Percentiles rank a stretch among this genome's conserved stretches.
Evolutionary conservation across 2,888 invertebrate genomes (phyloP).

Genomic region (Aethes cnicana): DNA sequence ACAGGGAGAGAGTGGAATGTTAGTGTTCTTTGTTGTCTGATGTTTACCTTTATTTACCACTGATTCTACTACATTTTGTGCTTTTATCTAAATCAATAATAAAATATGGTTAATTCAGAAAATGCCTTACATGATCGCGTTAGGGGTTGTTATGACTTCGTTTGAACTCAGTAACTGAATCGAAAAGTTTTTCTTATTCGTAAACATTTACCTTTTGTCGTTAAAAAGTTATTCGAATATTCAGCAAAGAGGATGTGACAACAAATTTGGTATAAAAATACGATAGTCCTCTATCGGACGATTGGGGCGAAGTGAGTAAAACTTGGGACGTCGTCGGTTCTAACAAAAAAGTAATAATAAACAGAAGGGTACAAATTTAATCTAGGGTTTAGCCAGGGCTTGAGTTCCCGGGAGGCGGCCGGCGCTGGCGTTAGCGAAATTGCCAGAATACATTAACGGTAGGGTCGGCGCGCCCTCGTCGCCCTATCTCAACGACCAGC

Average conservation of each 20-base stretch:
- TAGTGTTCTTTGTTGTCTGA: too few species aligned
- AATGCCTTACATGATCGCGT: too few species aligned
- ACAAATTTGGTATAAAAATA: slow-evolving; percentile 15
- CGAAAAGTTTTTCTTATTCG: too few species aligned
- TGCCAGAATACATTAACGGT: slow-evolving; percentile 73
- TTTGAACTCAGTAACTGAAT: background rate
- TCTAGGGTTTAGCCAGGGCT: slow-evolving; percentile 59
- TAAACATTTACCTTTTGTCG: slow-evolving; percentile 1
- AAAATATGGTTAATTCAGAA: too few species aligned
- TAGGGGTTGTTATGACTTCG: background rate
- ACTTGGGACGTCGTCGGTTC: slow-evolving; percentile 36
- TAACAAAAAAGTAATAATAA: slow-evolving; percentile 58
- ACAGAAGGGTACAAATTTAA: slow-evolving; percentile 69
- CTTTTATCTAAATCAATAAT: too few species aligned
- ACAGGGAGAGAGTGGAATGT: too few species aligned
- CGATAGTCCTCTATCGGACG: slow-evolving; percentile 3
- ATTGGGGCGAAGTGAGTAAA: slow-evolving; percentile 18
- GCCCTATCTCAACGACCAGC: slow-evolving; percentile 71
- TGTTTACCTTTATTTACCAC: too few species aligned
- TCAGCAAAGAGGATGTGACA: slow-evolving; percentile 2
- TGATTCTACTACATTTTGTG: too few species aligned
- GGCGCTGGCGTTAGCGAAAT: slow-evolving; percentile 57
- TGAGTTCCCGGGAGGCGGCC: slow-evolving; percentile 47
- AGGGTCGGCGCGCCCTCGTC: slow-evolving; percentile 46
- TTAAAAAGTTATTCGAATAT: slow-evolving; percentile 9